Evolutionary conservation across 2,113 vertebrate genomes (phyloP), one percentile per base, ranked within the genome.

Genomic region (Nettapus auritus): DNA sequence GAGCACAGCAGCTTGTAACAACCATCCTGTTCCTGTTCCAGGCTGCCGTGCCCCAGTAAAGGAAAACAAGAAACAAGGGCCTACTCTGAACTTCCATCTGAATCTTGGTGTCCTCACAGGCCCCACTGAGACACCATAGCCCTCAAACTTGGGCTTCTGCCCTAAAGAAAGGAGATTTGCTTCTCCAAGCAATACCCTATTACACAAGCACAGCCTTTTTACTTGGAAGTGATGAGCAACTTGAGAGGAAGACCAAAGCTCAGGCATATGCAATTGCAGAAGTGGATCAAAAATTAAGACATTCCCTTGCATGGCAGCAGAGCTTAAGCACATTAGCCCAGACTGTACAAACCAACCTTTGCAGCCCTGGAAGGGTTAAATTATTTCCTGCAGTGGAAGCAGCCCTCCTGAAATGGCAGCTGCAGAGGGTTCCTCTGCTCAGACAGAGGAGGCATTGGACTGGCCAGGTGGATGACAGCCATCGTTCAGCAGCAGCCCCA

Each of bases 281-380:
- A 86, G 22, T 5, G 25, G 29, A 15, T 34, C 38, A 53, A 55
- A 84, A 82, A 44, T 15, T 1, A 53, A 66, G 31, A 23, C 38
- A 12, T 60, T 82, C 5, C 16, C 25, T 12, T 0, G 2, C 29
- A 20, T 26, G 26, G 75, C 40, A 38, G 34, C 18, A 16, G 64
- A 29, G 12, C 31, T 82, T 42, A 78, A 34, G 34, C 4, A 29
- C 14, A 20, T 71, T 5, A 80, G 25, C 38, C 59, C 59, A 52
- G 53, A 23, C 15, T 19, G 22, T 38, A 22, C 55, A 86, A n/a
- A 46, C 50, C 38, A 28, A 28, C 26, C 2, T 1, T 6, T 52
- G 33, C 40, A 62, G 84, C 17, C 64, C 64, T 33, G 22, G 84
- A 77, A 70, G 66, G 52, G 78, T 94, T 89, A 94, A 96, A 87